Percentiles rank a stretch among this genome's conserved stretches.
Evolutionary conservation across 2,888 invertebrate species (phyloP).

Genomic region (Malachius bipustulatus): DNA sequence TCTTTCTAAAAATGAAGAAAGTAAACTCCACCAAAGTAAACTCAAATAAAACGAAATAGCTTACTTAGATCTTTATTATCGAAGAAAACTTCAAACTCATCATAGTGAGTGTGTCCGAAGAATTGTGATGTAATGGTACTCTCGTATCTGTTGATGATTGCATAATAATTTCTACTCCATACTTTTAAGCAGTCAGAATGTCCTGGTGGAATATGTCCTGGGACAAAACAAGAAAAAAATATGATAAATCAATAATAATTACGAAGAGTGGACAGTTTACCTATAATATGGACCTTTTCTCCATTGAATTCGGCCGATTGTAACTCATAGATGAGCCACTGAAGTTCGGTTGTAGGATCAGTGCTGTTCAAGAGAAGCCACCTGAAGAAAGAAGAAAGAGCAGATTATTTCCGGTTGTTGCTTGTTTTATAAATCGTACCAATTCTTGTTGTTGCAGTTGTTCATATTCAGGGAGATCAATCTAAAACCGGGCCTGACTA

Average conservation of each 20-base stretch:
- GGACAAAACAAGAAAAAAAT: constrained; percentile 11
- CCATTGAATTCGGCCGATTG: constrained; percentile 88
- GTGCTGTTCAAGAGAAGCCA: constrained; percentile 90
- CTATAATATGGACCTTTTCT: constrained; percentile 94
- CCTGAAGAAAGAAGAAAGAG: constrained; percentile 35
- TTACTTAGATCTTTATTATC: constrained; percentile 67
- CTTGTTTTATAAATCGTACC: constrained; percentile 54
- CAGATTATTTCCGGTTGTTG: not conserved
- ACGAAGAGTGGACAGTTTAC: constrained; percentile 24
- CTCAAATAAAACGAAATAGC: constrained; percentile 21
- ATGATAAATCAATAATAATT: not conserved
- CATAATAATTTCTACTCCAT: constrained; percentile 91
- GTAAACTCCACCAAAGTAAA: constrained; percentile 3
- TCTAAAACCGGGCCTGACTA: constrained; percentile 80
- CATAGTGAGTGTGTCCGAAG: constrained; percentile 87
- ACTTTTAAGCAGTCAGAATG: constrained; percentile 87
- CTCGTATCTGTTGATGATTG: constrained; percentile 79
- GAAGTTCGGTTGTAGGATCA: constrained; percentile 88
- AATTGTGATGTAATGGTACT: constrained; percentile 84
- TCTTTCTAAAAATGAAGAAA: constrained; percentile 41
- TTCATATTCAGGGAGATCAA: constrained; percentile 94
- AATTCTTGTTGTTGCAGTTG: constrained; percentile 91
- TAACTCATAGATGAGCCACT: constrained; percentile 90
- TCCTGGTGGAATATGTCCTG: constrained; percentile 88
- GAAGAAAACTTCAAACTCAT: constrained; percentile 89